phyloP scores from a whole-genome alignment of 2,113 vertebrate genomes.

The Salminus brasiliensis region DNA sequence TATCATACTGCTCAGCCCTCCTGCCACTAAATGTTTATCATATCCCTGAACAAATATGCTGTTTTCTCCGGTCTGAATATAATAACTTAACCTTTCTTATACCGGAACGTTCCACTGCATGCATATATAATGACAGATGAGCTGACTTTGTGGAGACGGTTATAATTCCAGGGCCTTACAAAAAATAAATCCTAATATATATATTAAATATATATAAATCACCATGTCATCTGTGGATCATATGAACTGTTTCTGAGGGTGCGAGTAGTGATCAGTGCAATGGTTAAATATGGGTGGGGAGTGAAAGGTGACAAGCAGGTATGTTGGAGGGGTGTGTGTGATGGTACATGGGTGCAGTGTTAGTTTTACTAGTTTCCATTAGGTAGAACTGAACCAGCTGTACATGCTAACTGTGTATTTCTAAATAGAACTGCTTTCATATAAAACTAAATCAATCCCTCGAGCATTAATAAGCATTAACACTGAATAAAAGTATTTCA shows the following conservation, averaged over 20 bases:
- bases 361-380: neutral
- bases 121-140: neutral
- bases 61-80: no score
- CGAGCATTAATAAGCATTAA: neutral
- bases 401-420: neutral
- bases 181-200: no score
- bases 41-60: no score
- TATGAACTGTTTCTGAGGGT: neutral
- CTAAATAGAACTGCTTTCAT: neutral
- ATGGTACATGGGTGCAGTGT: slow-evolving; percentile 5
- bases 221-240: neutral
- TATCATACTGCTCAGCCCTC: no score
- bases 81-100: no score
- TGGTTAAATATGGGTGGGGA: slow-evolving; percentile 37
- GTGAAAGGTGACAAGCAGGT: slow-evolving; percentile 20
- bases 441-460: neutral
- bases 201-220: neutral
- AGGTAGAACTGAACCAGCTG: neutral
- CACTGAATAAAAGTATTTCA: neutral
- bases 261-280: neutral
- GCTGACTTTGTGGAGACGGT: neutral
- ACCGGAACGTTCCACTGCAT: neutral
- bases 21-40: no score
- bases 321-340: slow-evolving; percentile 18
- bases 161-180: neutral